phyloP scores from a whole-genome alignment of 2,797 vertebrate genomes.

The Clarias fuscus region DNA sequence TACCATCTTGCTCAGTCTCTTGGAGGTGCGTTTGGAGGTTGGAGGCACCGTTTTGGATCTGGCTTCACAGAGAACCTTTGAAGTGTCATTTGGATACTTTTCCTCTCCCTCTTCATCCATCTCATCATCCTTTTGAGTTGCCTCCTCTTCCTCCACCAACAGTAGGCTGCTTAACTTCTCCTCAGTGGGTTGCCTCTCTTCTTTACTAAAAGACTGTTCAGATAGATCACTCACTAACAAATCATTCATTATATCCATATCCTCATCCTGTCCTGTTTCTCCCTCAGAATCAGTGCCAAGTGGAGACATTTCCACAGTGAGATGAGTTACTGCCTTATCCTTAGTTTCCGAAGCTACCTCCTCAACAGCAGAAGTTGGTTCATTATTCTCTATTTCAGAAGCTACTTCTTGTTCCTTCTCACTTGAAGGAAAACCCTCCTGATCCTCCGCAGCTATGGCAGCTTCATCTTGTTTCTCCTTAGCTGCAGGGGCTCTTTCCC shows the following conservation, averaged over 20 bases:
- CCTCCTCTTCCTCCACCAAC: slow-evolving; percentile 63
- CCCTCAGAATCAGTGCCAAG: neutral
- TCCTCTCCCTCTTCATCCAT: slow-evolving; percentile 67
- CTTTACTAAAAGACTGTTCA: neutral
- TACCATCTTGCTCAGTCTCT: slow-evolving; percentile 39
- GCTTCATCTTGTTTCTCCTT: slow-evolving; percentile 3
- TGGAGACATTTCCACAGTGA: slow-evolving; percentile 61
- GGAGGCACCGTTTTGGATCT: slow-evolving; percentile 32
- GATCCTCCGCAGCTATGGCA: neutral
- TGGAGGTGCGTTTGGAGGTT: slow-evolving; percentile 51
- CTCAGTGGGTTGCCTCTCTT: slow-evolving; percentile 5
- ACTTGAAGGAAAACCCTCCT: neutral
- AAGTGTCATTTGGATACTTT: slow-evolving; percentile 48
- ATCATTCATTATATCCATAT: slow-evolving; percentile 15
- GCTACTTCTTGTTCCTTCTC: neutral
- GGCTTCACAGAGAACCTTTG: slow-evolving; percentile 50
- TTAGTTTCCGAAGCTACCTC: slow-evolving; percentile 61
- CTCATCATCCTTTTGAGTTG: slow-evolving; percentile 45
- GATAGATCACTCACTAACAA: neutral
- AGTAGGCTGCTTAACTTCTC: neutral
- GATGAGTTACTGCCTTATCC: slow-evolving; percentile 64
- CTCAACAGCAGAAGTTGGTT: neutral
- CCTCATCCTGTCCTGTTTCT: slow-evolving; percentile 19
- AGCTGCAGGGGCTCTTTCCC: neutral
- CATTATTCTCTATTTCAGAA: neutral